Base-by-base conservation (phyloP, 2,888 invertebrate genomes). In the Apoda limacodes region DNA sequence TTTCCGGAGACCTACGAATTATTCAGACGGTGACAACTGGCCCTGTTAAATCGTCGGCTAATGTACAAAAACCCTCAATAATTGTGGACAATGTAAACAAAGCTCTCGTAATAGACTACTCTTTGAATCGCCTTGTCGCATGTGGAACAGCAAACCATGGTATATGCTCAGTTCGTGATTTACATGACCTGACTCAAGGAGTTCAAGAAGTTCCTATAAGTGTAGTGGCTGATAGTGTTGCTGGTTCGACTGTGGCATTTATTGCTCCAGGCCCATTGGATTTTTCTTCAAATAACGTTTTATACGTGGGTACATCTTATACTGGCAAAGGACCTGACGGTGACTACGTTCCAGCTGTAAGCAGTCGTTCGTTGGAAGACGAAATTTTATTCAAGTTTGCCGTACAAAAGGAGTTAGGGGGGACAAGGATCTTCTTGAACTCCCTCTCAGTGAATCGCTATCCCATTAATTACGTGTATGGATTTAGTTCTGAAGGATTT, bases 241-340 rank as follows among this genome's bases (percentile, higher is more conserved):
- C 92, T 12, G 95, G 96, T 7, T 95, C 96, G 22, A 96, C 97
- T 6, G 95, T 98, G 34, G 96, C 95, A 34, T 98, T 97, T 67
- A 96, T 98, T 44, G 97, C 96, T 0, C 95, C 95, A 0, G 97
- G 97, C 2, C 96, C 95, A 9, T 92, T 94, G 5, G 90, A 91
- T 60, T 93, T 94, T 30, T 93, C 94, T 4, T 91, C 92, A 46
- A 88, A 93, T 14, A 92, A 93, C 71, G 95, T 96, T 10, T 91
- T 98, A 88, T 97, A 98, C 69, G 94, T 97, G 30, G 97, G 95
- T 28, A 95, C 95, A 22, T 95, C 96, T 13, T 95, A 89, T 68
- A 95, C 95, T 11, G 89, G 91, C 33, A 94, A 94, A 63, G 95
- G 94, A 28, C 90, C 93, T 7, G 95, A 95, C 74, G 87, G 95